phyloP scores from a whole-genome alignment of 2,113 vertebrate genomes.

The Psephotus haematonotus region DNA sequence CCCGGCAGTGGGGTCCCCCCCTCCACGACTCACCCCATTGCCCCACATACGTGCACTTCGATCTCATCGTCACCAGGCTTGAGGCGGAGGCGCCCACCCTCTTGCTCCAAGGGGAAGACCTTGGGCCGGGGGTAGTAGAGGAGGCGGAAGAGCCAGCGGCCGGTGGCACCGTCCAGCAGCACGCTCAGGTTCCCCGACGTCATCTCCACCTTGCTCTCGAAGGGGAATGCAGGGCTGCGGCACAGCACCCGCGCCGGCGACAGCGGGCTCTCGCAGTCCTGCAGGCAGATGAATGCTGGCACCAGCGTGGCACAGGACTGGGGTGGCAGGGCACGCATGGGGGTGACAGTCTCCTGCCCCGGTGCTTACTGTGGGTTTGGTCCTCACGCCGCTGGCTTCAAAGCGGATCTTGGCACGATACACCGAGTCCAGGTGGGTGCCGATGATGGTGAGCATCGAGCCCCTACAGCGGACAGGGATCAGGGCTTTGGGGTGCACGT shows the following conservation, averaged over 20 bases:
- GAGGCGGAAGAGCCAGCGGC: constrained; percentile 75
- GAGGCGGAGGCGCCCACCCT: constrained; percentile 71
- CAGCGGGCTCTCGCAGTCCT: constrained; percentile 75
- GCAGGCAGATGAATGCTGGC: background rate
- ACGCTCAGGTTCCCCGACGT: constrained; percentile 80
- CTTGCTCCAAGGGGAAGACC: constrained; percentile 72
- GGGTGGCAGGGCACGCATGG: background rate
- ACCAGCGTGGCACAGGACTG: background rate
- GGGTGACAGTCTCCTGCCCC: rapidly evolving
- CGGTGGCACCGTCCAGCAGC: constrained; percentile 78
- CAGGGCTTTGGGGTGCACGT: background rate
- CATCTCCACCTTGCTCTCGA: constrained; percentile 70
- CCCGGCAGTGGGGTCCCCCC: rapidly evolving
- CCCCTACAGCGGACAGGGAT: constrained; percentile 70
- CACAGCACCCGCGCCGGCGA: constrained; percentile 77
- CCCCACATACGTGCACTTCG: constrained; percentile 80
- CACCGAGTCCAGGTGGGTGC: constrained; percentile 87
- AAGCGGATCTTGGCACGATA: constrained; percentile 66
- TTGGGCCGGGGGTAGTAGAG: constrained; percentile 80
- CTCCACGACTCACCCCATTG: background rate
- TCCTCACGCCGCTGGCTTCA: background rate
- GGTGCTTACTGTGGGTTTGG: background rate
- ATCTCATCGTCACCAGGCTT: constrained; percentile 81
- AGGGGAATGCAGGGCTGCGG: constrained; percentile 75
- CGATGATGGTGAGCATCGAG: constrained; percentile 82